Conservation (phyloP, 2,797 vertebrate genomes). For the Lates japonicus region DNA sequence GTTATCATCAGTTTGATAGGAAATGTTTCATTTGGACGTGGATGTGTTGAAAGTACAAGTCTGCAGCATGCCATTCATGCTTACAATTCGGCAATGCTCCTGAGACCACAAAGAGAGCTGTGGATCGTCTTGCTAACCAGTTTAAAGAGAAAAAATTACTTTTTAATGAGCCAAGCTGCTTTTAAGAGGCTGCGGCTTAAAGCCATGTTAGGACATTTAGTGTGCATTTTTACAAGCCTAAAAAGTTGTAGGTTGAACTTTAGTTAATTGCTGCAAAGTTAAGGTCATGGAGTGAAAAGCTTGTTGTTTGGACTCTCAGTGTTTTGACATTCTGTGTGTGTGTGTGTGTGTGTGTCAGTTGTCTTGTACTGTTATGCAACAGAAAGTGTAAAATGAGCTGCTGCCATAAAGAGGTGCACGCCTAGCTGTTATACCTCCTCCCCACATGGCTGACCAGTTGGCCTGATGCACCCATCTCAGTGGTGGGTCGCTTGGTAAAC, state of each 20-base stretch:
- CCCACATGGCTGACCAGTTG: slow-evolving; percentile 63
- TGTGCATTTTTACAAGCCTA: slow-evolving; percentile 36
- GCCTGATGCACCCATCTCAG: slow-evolving; percentile 53
- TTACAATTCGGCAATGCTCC: slow-evolving; percentile 34
- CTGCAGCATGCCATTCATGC: slow-evolving; percentile 52
- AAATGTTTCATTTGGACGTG: slow-evolving; percentile 59
- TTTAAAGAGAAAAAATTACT: slow-evolving; percentile 45
- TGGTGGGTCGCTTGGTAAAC: slow-evolving; percentile 60
- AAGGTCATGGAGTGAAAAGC: slow-evolving; percentile 55
- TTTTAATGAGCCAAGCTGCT: slow-evolving; percentile 40
- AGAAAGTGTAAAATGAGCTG: slow-evolving; percentile 73
- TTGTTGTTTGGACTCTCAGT: slow-evolving; percentile 60
- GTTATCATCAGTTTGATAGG: slow-evolving; percentile 33
- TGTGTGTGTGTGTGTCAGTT: slow-evolving; percentile 17
- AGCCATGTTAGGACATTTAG: slow-evolving; percentile 34
- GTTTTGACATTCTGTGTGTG: neutral
- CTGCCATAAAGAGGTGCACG: slow-evolving; percentile 71
- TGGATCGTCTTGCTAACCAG: slow-evolving; percentile 28
- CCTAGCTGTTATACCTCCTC: slow-evolving; percentile 51
- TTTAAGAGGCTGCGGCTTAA: slow-evolving; percentile 52
- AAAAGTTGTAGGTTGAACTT: slow-evolving; percentile 39
- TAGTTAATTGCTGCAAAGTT: slow-evolving; percentile 36
- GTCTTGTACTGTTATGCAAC: slow-evolving; percentile 69
- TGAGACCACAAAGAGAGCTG: slow-evolving; percentile 29
- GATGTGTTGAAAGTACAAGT: slow-evolving; percentile 58